Percentiles rank a stretch among this genome's conserved stretches.
phyloP scores from a whole-genome alignment of 1,140 invertebrate genomes.

The Spodoptera frugiperda region DNA sequence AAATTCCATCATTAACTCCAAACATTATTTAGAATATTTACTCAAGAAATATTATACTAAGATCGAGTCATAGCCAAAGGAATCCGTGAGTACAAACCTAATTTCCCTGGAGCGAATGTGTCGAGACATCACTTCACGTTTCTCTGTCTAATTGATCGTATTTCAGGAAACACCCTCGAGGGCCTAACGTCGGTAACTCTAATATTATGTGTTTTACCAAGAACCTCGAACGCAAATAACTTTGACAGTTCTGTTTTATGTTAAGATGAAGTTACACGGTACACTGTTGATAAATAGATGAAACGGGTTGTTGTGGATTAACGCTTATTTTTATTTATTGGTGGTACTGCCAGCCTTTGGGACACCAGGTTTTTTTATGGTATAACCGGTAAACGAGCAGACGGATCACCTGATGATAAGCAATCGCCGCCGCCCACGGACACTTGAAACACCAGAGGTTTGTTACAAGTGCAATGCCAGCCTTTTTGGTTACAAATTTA shows the following conservation, averaged over 20 bases:
- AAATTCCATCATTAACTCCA: not conserved
- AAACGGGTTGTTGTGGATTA: not conserved
- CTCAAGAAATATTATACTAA: constrained; percentile 19
- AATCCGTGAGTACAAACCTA: constrained; percentile 55
- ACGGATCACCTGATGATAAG: too few species aligned
- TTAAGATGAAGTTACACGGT: not conserved
- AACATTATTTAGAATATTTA: constrained; percentile 6
- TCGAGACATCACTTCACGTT: constrained; percentile 46
- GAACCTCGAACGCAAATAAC: constrained; percentile 49
- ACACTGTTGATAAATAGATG: not conserved
- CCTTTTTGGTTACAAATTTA: too few species aligned
- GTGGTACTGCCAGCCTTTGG: too few species aligned
- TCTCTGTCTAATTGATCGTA: constrained; percentile 73
- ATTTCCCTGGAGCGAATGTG: constrained; percentile 65
- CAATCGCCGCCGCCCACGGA: too few species aligned
- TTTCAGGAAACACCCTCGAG: constrained; percentile 62
- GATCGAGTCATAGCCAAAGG: constrained; percentile 27
- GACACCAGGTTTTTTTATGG: too few species aligned
- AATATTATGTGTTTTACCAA: constrained; percentile 57
- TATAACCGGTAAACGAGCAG: too few species aligned
- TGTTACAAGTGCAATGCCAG: too few species aligned
- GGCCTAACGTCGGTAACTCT: constrained; percentile 54
- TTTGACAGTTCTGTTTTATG: constrained; percentile 41
- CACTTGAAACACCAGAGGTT: too few species aligned
- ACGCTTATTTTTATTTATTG: too few species aligned